Conservation (phyloP, 2,888 invertebrate genomes). For the Cosmia pyralina region DNA sequence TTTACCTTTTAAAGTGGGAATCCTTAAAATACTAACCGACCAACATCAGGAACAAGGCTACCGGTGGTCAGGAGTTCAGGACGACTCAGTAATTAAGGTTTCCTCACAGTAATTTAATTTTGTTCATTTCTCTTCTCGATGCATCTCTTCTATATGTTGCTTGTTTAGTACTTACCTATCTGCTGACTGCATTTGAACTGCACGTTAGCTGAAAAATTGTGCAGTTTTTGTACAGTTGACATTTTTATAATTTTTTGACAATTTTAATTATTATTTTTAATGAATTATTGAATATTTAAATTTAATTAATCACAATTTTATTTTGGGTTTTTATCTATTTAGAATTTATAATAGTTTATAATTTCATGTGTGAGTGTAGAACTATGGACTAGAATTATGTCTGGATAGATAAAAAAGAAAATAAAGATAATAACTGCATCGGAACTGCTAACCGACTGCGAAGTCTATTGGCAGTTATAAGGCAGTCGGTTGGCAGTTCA, state of each 20-base stretch:
- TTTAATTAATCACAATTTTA: too few relatives aligned
- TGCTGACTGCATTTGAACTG: background rate
- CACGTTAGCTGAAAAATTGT: background rate
- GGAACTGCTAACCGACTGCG: background rate
- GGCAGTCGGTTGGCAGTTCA: background rate
- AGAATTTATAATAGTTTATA: too few relatives aligned
- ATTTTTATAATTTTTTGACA: background rate
- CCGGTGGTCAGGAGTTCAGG: background rate
- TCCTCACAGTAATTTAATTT: background rate
- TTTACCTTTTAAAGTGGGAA: background rate
- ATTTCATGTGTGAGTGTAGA: too few relatives aligned
- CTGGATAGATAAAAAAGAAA: too few relatives aligned
- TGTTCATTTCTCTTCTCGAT: background rate
- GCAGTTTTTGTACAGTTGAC: background rate
- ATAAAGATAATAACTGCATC: background rate
- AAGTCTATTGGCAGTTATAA: background rate
- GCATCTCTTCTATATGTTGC: background rate
- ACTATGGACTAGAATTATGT: too few relatives aligned
- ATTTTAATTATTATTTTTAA: too few relatives aligned
- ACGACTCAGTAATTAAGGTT: background rate
- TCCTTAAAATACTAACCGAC: background rate
- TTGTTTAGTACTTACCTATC: background rate
- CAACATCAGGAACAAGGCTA: background rate
- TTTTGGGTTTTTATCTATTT: too few relatives aligned
- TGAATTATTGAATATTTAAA: too few relatives aligned